Evolutionary conservation across 2,888 invertebrate species (phyloP).

Genomic region (Lasioglossum malachurum): DNA sequence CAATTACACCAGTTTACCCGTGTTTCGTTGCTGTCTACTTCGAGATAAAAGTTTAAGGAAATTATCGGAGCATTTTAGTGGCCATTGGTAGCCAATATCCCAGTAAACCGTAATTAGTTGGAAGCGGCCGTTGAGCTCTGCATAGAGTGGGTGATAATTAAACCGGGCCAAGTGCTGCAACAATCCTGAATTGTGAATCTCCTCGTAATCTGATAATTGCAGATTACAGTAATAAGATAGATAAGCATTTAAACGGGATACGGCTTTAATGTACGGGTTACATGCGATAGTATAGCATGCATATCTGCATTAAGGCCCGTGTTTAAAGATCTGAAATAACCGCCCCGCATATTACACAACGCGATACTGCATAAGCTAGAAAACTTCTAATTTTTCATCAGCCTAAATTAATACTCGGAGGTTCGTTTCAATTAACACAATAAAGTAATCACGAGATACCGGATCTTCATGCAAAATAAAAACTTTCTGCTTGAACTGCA

Average conservation of each 20-base stretch:
- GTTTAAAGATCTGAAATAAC: background rate
- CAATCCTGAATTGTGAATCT: slow-evolving; percentile 46
- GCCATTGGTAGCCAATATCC: slow-evolving; percentile 3
- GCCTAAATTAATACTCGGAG: background rate
- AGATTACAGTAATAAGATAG: slow-evolving; percentile 48
- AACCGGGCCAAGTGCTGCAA: slow-evolving; percentile 24
- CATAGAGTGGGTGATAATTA: slow-evolving; percentile 19
- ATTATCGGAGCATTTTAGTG: background rate
- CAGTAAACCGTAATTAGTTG: slow-evolving; percentile 31
- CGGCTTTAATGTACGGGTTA: slow-evolving; percentile 10
- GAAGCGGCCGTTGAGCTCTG: slow-evolving; percentile 19
- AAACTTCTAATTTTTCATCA: background rate
- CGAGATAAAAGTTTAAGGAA: slow-evolving; percentile 1
- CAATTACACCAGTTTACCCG: background rate
- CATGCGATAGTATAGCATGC: slow-evolving; percentile 8
- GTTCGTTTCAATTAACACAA: background rate
- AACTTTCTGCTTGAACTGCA: no score
- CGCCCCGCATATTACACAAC: background rate
- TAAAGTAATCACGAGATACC: background rate
- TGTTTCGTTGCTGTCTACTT: background rate
- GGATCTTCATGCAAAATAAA: no score
- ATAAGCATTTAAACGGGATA: slow-evolving; percentile 49
- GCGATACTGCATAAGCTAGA: background rate
- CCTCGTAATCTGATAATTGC: slow-evolving; percentile 50
- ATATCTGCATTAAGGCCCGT: background rate